phyloP scores from a whole-genome alignment of 92 coral and sea anemone species.

The Hydrozoanthus gracilis region DNA sequence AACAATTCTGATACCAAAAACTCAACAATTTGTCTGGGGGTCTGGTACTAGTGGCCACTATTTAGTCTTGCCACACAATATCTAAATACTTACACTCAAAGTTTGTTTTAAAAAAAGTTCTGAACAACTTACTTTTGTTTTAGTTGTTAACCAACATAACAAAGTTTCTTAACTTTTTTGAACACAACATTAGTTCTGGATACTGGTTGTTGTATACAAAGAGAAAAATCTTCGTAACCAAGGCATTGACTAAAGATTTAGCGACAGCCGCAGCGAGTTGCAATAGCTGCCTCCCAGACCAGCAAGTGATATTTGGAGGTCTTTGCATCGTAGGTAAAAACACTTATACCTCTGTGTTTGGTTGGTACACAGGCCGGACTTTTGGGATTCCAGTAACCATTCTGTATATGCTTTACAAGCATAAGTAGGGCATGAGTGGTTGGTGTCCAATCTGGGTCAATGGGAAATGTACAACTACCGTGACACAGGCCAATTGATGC shows the following conservation, averaged over 20 bases:
- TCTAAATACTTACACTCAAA: too few relatives aligned
- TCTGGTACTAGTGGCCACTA: too few relatives aligned
- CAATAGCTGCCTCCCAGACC: slow-evolving; percentile 21
- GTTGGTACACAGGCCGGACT: slow-evolving; percentile 24
- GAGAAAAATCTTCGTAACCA: background rate
- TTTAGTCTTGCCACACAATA: too few relatives aligned
- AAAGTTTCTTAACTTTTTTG: too few relatives aligned
- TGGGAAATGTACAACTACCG: slow-evolving; percentile 25
- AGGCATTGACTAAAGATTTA: background rate
- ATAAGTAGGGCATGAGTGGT: slow-evolving; percentile 10
- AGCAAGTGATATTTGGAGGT: background rate
- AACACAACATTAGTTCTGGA: too few relatives aligned
- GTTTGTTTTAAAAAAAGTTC: too few relatives aligned
- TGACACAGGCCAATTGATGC: background rate
- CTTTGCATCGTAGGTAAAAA: background rate
- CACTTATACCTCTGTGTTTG: background rate
- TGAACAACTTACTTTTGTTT: too few relatives aligned
- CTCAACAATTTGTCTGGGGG: too few relatives aligned
- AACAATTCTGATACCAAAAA: too few relatives aligned
- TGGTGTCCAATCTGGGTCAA: background rate
- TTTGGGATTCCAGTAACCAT: background rate
- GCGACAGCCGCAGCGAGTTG: slow-evolving; percentile 14
- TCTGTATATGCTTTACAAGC: background rate
- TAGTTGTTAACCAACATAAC: too few relatives aligned
- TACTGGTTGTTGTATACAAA: background rate